A percentile compares a stretch with the other conserved stretches of the same genome.
Conservation (phyloP, 2,888 invertebrate species). For the Papilio protenor region DNA sequence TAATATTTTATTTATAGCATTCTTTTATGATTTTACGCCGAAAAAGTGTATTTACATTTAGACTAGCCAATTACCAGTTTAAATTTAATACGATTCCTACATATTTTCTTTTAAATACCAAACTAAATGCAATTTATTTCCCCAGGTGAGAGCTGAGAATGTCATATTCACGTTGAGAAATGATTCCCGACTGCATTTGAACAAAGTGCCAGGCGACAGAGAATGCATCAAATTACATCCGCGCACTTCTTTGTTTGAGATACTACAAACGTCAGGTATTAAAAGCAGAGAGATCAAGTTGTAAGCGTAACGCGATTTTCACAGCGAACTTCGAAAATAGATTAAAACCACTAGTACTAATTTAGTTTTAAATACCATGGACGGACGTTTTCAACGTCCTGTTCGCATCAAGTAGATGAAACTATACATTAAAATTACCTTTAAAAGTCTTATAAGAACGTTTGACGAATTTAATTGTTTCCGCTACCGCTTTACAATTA, state of each 20-base stretch:
- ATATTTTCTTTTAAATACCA: not conserved
- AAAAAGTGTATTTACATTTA: not conserved
- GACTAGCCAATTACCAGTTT: not conserved
- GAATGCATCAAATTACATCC: slow-evolving; percentile 26
- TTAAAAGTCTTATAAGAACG: too few relatives aligned
- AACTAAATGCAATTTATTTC: not conserved
- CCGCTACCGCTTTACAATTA: slow-evolving; percentile 16
- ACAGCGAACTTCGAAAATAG: not conserved
- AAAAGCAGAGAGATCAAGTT: not conserved
- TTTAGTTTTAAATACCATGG: not conserved
- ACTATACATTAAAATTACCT: not conserved
- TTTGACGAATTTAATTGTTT: not conserved
- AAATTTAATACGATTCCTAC: not conserved
- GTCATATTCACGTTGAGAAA: slow-evolving; percentile 17
- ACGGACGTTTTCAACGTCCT: not conserved
- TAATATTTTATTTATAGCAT: too few relatives aligned
- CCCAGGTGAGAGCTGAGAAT: not conserved
- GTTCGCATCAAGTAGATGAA: not conserved
- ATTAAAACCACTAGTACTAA: not conserved
- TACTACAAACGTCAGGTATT: slow-evolving; percentile 25
- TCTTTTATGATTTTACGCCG: too few relatives aligned
- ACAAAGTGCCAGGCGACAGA: slow-evolving; percentile 27
- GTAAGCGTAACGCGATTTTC: slow-evolving; percentile 16
- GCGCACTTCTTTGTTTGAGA: slow-evolving; percentile 28
- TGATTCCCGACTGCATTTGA: slow-evolving; percentile 14